These are phyloP conservation scores for Tinea semifulvella DNA, from an alignment of 2,888 invertebrate genomes.

Conservation along the genomic window DNA sequence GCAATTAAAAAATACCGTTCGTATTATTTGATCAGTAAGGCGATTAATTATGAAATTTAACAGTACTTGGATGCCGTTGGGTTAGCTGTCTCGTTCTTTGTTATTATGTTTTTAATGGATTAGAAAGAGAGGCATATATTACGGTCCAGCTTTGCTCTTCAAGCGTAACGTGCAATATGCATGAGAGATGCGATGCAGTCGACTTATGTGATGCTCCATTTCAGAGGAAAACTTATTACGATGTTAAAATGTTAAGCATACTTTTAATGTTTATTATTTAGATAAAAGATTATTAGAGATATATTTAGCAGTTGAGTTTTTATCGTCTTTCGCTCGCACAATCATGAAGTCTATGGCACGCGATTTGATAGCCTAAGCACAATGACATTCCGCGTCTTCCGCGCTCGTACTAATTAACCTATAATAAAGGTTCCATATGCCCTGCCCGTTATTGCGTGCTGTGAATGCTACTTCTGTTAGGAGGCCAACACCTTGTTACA, in stretches of 20 bases:
- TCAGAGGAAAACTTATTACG: neutral
- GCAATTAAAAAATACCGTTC: conserved; percentile 7
- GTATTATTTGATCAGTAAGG: conserved; percentile 5
- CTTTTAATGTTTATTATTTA: neutral
- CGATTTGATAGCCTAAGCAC: too few relatives aligned
- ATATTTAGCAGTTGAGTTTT: too few relatives aligned
- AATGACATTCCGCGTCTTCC: too few relatives aligned
- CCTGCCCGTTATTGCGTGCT: too few relatives aligned
- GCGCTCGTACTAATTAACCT: too few relatives aligned
- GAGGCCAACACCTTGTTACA: too few relatives aligned
- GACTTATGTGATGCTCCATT: neutral
- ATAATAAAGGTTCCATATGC: too few relatives aligned
- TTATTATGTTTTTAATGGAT: neutral
- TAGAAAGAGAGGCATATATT: neutral
- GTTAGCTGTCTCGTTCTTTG: conserved; percentile 6
- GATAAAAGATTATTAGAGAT: too few relatives aligned
- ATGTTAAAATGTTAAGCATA: neutral
- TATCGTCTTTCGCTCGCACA: too few relatives aligned
- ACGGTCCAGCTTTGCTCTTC: neutral
- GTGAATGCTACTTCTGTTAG: too few relatives aligned
- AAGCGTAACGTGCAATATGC: conserved; percentile 13
- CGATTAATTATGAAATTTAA: conserved; percentile 12
- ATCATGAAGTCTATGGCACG: too few relatives aligned
- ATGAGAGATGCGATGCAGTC: conserved; percentile 5
- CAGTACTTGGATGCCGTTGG: conserved; percentile 9